Conservation (phyloP, 2,113 vertebrate genomes). For the Rhinolophus sinicus region DNA sequence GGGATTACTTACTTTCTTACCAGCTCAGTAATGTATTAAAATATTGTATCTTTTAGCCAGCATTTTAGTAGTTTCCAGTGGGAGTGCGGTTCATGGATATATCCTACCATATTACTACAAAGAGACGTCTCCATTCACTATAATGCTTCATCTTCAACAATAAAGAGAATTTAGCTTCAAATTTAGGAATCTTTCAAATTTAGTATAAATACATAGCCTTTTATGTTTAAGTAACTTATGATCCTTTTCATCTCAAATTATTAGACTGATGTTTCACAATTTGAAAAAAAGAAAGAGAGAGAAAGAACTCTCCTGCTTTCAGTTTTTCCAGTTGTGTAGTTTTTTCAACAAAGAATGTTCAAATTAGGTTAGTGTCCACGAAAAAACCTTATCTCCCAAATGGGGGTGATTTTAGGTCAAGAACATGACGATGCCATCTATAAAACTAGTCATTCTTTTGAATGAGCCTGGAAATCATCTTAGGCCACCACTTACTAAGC, state of each 20-base stretch:
- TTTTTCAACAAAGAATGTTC: conserved; percentile 1
- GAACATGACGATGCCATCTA: neutral
- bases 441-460: neutral
- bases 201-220: conserved; percentile 2
- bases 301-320: neutral
- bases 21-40: neutral
- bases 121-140: neutral
- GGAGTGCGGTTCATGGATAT: neutral
- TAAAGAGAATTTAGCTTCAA: neutral
- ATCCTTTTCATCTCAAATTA: neutral
- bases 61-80: neutral
- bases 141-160: neutral
- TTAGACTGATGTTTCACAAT: neutral
- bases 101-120: neutral
- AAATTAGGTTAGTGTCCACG: neutral
- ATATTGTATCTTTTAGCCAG: neutral
- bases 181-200: neutral
- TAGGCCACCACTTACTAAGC: no score
- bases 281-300: neutral
- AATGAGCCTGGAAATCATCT: neutral
- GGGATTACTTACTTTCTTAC: neutral
- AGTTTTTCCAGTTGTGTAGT: neutral
- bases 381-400: neutral
- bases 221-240: neutral
- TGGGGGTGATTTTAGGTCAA: neutral